Evolutionary conservation across 2,113 vertebrate species (phyloP).

Genomic region (Lepidothrix coronata): DNA sequence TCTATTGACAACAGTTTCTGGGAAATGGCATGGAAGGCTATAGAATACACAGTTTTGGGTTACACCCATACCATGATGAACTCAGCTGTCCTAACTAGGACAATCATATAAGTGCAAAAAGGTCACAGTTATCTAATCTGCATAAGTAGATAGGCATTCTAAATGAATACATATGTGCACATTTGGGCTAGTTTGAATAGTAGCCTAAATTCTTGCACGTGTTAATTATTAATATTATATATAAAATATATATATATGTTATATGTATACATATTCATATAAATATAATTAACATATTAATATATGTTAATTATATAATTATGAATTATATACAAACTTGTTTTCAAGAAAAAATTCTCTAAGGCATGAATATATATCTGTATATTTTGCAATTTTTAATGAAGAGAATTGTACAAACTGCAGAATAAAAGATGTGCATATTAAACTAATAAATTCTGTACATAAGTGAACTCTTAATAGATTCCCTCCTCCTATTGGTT

Average conservation of each 20-base stretch:
- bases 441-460: neutral
- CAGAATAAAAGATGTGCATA: neutral
- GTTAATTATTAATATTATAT: neutral
- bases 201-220: neutral
- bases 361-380: neutral
- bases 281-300: too few relatives aligned
- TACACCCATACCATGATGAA: too few relatives aligned
- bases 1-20: too few relatives aligned
- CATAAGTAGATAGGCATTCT: neutral
- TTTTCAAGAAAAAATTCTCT: neutral
- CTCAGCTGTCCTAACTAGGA: too few relatives aligned
- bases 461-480: neutral
- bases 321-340: neutral
- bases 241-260: too few relatives aligned
- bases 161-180: neutral
- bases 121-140: neutral
- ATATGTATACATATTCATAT: too few relatives aligned
- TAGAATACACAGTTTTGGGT: too few relatives aligned
- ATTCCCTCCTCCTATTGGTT: neutral
- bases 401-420: neutral
- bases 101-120: too few relatives aligned
- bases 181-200: neutral
- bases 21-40: too few relatives aligned
- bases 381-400: neutral
- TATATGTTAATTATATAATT: too few relatives aligned